Evolutionary conservation across 2,888 invertebrate species (phyloP).

Genomic region (Dynastes hyllus): DNA sequence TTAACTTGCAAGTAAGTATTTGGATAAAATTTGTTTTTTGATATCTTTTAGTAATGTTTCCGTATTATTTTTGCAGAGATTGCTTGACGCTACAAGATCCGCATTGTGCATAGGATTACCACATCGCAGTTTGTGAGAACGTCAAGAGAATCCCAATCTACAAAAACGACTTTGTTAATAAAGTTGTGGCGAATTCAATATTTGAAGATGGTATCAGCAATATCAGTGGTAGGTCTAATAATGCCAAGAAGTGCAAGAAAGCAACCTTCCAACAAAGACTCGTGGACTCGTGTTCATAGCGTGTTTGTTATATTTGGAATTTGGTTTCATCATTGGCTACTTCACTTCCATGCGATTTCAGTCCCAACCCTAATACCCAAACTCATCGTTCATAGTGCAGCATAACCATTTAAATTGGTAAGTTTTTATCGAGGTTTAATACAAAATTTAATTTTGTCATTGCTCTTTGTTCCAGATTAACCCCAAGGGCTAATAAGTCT

Average conservation of each 20-base stretch:
- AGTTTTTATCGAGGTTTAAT: slow-evolving; percentile 52
- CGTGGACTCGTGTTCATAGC: slow-evolving; percentile 87
- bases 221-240: slow-evolving; percentile 55
- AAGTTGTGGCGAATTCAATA: slow-evolving; percentile 33
- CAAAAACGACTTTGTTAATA: slow-evolving; percentile 40
- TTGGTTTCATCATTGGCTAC: slow-evolving; percentile 90
- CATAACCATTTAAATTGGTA: slow-evolving; percentile 85
- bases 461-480: slow-evolving; percentile 66
- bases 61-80: slow-evolving; percentile 72
- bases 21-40: slow-evolving; percentile 44
- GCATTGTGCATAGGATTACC: slow-evolving; percentile 96
- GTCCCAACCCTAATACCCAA: slow-evolving; percentile 79
- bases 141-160: slow-evolving; percentile 60
- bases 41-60: no score
- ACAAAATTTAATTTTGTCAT: slow-evolving; percentile 61
- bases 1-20: slow-evolving; percentile 79
- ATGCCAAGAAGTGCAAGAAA: slow-evolving; percentile 64
- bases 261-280: slow-evolving; percentile 72
- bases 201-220: slow-evolving; percentile 55
- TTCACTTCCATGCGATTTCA: slow-evolving; percentile 87
- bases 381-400: slow-evolving; percentile 84
- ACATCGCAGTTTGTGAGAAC: slow-evolving; percentile 74
- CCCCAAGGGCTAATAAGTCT: slow-evolving; percentile 79
- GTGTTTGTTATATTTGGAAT: slow-evolving; percentile 85
- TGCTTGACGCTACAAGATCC: slow-evolving; percentile 97